Percentiles rank a stretch among this genome's conserved stretches.
These are phyloP conservation scores for Andrena flavipes DNA, from an alignment of 2,888 invertebrate species.

Conservation along the genomic window DNA sequence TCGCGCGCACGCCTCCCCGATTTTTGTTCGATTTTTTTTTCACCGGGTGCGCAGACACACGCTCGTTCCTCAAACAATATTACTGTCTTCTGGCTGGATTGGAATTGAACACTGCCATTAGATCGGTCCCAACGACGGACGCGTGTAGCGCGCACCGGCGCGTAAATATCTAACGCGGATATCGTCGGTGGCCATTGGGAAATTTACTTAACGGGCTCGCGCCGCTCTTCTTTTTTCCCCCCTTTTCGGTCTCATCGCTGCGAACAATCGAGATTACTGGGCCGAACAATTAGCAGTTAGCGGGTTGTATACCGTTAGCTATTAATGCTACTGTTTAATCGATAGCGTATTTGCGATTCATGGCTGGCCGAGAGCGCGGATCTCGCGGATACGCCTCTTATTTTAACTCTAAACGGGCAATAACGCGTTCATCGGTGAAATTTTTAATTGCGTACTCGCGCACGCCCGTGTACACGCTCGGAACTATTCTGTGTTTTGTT, in stretches of 20 bases:
- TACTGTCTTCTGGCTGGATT: conserved; percentile 24
- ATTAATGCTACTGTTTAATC: conserved; percentile 52
- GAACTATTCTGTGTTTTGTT: not conserved
- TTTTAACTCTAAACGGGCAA: conserved; percentile 24
- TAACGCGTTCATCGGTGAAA: conserved; percentile 25
- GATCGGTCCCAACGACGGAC: conserved; percentile 26
- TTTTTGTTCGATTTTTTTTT: conserved; percentile 13
- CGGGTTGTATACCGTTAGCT: conserved; percentile 36
- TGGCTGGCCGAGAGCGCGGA: conserved; percentile 22
- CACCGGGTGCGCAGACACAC: not conserved
- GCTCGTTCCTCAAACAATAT: conserved; percentile 42
- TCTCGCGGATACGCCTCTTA: conserved; percentile 13
- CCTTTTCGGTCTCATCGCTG: conserved; percentile 33
- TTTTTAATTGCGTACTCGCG: conserved; percentile 21
- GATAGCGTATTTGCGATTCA: conserved; percentile 41
- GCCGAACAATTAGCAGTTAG: conserved; percentile 51
- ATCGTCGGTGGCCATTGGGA: conserved; percentile 34
- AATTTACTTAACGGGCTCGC: conserved; percentile 54
- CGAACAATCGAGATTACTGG: conserved; percentile 44
- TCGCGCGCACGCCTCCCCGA: not conserved
- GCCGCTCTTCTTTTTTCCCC: conserved; percentile 4
- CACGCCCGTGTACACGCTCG: not conserved
- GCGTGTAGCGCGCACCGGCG: conserved; percentile 31
- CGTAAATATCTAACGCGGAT: conserved; percentile 42
- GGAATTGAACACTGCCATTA: conserved; percentile 32